Percentiles rank a stretch among this genome's conserved stretches.
Conservation (phyloP, 2,888 invertebrate species). For the Xylota sylvarum region DNA sequence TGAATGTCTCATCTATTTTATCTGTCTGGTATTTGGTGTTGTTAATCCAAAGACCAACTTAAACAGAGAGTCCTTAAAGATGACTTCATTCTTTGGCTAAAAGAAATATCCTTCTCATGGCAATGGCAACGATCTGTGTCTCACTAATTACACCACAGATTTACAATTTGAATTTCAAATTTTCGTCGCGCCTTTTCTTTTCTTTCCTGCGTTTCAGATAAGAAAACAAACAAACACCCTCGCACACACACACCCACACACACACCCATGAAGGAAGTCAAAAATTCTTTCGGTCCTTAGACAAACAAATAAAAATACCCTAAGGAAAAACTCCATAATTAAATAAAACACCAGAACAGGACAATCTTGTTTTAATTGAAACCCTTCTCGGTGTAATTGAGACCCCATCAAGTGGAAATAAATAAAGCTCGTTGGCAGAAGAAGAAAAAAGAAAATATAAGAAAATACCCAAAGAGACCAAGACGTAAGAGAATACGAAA, state of each 20-base stretch:
- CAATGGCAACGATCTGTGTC: slow-evolving; percentile 6
- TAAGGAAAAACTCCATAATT: slow-evolving; percentile 57
- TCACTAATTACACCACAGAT: slow-evolving; percentile 66
- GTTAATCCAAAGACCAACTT: slow-evolving; percentile 43
- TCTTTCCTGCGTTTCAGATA: slow-evolving; percentile 5
- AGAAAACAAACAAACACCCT: slow-evolving; percentile 30
- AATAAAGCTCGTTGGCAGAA: slow-evolving; percentile 43
- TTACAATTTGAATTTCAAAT: slow-evolving; percentile 68
- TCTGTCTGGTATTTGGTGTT: slow-evolving; percentile 17
- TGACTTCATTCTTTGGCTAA: slow-evolving; percentile 12
- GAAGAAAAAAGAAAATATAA: slow-evolving; percentile 1
- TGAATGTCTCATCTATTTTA: slow-evolving; percentile 45
- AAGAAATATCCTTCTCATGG: slow-evolving; percentile 31
- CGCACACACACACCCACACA: not conserved
- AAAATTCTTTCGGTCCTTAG: slow-evolving; percentile 24
- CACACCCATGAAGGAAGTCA: slow-evolving; percentile 11
- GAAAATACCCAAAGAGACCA: not conserved
- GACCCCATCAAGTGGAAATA: slow-evolving; percentile 74
- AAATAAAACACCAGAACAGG: slow-evolving; percentile 74
- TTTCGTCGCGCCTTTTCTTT: slow-evolving; percentile 28
- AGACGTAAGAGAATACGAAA: not conserved
- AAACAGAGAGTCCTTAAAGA: slow-evolving; percentile 42
- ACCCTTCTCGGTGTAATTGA: slow-evolving; percentile 77
- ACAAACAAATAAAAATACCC: slow-evolving; percentile 48
- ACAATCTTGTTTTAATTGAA: slow-evolving; percentile 77